Base-by-base conservation (phyloP, 2,888 invertebrate species). In the Zootermopsis nevadensis region DNA sequence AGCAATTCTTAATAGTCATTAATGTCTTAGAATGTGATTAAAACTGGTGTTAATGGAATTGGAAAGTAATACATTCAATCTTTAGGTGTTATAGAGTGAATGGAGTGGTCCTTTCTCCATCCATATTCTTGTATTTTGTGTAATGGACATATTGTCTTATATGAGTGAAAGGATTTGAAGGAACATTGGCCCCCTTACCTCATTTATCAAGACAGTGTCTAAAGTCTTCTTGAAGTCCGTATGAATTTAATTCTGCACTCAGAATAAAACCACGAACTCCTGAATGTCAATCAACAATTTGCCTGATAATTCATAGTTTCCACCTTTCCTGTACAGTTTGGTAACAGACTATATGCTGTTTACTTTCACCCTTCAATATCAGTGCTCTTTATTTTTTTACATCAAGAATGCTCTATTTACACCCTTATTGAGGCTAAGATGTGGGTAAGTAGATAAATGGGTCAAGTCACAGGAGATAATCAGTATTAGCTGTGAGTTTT, bases 401-500 rank as follows among this genome's bases (percentile, higher is more conserved):
- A 60, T 8, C 60, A 60, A n/a, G 69, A 15, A 31, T 69, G 15
- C 33, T 30, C 69, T 69, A 22, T 7, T 69, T 69, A 15, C 33
- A 6, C 1, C 69, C 30, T 27, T 69, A 33, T 33, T 30, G 33
- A 30, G 12, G 69, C 30, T 69, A 33, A 69, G 77, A 77, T 48
- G 82, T 76, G 67, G 83, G 83, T 80, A 80, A 83, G 72, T 82
- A 66, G 80, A 69, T 30, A 77, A 69, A 66, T 79, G 42, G 83
- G 82, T 82, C 82, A 77, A 77, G 83, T 83, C 83, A 72, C 19
- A 38, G 30, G 38, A 53, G 38, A 81, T 69, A 67, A 81, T 38
- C 42, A 77, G 33, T 69, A 69, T 69, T 30, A 33, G 27, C 1
- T 33, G 24, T 60, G 60, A 60, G 60, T 27, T 60, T 27, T 60